These are phyloP conservation scores for Chesias legatella DNA, from an alignment of 2,888 invertebrate species.

Conservation along the genomic window DNA sequence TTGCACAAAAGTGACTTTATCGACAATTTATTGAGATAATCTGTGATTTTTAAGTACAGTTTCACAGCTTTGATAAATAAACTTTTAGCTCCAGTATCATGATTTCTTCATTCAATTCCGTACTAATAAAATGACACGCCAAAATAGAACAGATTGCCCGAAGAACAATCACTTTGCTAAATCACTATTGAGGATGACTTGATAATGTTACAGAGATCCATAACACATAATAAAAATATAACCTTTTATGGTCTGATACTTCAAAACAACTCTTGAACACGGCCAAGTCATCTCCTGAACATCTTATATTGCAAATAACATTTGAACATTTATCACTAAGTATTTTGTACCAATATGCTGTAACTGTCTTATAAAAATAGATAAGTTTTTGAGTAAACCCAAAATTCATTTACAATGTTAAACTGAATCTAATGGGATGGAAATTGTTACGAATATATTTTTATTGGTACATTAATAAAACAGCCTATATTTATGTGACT, in stretches of 20 bases:
- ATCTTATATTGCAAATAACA: slow-evolving; percentile 9
- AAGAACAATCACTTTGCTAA: slow-evolving; percentile 27
- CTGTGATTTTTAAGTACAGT: slow-evolving; percentile 74
- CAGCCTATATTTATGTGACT: too few relatives aligned
- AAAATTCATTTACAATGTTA: too few relatives aligned
- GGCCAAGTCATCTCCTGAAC: slow-evolving; percentile 14
- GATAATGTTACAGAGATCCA: neutral
- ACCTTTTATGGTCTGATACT: neutral
- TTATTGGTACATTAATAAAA: too few relatives aligned
- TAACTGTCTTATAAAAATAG: slow-evolving; percentile 28
- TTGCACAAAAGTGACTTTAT: slow-evolving; percentile 74
- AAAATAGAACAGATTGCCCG: slow-evolving; percentile 51
- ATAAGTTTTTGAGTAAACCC: neutral
- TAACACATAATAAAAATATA: slow-evolving; percentile 2
- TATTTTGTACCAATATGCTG: slow-evolving; percentile 52
- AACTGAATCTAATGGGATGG: too few relatives aligned
- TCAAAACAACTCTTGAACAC: neutral
- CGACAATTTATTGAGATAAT: slow-evolving; percentile 71
- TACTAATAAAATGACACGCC: slow-evolving; percentile 38
- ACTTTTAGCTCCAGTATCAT: slow-evolving; percentile 42
- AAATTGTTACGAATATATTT: too few relatives aligned
- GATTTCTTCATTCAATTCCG: slow-evolving; percentile 58
- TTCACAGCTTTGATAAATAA: slow-evolving; percentile 75
- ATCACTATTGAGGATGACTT: slow-evolving; percentile 16
- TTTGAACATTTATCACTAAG: slow-evolving; percentile 27